Evolutionary conservation across 2,888 invertebrate species (phyloP).

Genomic region (Cacoxenus indagator): DNA sequence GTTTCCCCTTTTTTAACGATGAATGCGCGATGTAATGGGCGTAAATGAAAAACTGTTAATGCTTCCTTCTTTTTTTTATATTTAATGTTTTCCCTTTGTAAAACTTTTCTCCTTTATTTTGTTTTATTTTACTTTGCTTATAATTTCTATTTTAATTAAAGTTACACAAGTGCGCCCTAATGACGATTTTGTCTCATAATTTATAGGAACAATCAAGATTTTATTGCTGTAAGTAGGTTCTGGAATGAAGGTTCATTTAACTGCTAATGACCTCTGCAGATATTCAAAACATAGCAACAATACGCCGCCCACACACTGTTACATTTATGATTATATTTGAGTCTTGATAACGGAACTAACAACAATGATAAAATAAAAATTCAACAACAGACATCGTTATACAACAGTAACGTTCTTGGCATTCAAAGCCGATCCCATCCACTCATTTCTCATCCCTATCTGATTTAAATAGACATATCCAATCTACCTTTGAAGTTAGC

Average conservation of each 20-base stretch:
- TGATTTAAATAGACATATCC: too few species aligned
- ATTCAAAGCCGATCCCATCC: too few species aligned
- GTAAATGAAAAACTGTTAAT: constrained; percentile 39
- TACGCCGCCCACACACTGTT: too few species aligned
- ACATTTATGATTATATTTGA: too few species aligned
- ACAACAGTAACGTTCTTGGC: too few species aligned
- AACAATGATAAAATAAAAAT: too few species aligned
- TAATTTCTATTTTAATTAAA: constrained; percentile 12
- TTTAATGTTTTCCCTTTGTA: constrained; percentile 34
- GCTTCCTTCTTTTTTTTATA: constrained; percentile 39
- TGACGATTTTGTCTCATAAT: background rate
- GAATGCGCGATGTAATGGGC: constrained; percentile 17
- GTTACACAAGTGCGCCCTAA: background rate
- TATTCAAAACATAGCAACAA: too few species aligned
- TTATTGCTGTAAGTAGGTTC: background rate
- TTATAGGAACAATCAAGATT: background rate
- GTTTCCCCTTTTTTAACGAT: background rate
- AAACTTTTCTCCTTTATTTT: constrained; percentile 13
- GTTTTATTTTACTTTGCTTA: background rate
- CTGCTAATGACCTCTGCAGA: too few species aligned
- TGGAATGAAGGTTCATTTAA: background rate
- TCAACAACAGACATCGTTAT: too few species aligned
- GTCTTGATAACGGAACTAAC: too few species aligned
- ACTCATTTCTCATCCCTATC: too few species aligned
- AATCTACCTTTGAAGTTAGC: too few species aligned